Conservation (phyloP, 1,140 invertebrate genomes). For the Anoplolepis gracilipes region DNA sequence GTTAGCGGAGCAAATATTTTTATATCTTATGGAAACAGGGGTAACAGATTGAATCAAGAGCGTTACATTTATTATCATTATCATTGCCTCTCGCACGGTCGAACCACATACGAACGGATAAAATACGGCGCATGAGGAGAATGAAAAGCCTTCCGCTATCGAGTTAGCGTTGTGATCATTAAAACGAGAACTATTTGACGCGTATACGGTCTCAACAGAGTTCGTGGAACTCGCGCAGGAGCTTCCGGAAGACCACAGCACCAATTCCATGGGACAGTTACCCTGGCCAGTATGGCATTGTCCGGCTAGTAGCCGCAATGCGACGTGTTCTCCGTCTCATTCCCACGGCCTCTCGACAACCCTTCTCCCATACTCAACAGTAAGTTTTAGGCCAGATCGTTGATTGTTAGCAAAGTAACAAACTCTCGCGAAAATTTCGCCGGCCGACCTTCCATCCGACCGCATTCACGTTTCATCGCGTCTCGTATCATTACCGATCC, state of each 20-base stretch:
- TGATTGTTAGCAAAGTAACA: slow-evolving; percentile 74
- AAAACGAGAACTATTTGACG: slow-evolving; percentile 69
- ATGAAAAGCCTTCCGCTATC: slow-evolving; percentile 4
- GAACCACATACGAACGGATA: not conserved
- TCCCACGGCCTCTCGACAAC: slow-evolving; percentile 9
- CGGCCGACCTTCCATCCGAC: slow-evolving; percentile 60
- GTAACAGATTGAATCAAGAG: not conserved
- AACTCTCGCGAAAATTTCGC: slow-evolving; percentile 66
- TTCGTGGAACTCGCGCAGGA: slow-evolving; percentile 57
- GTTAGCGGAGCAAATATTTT: not conserved
- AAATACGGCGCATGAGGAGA: not conserved
- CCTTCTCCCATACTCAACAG: slow-evolving; percentile 30
- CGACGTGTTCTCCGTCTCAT: slow-evolving; percentile 66
- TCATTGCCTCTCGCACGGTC: not conserved
- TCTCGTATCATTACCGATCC: not conserved
- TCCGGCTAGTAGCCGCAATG: slow-evolving; percentile 74
- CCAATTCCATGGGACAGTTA: slow-evolving; percentile 75
- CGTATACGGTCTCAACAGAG: slow-evolving; percentile 43
- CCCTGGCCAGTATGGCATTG: slow-evolving; percentile 73
- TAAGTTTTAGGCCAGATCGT: slow-evolving; percentile 72
- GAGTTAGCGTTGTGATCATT: slow-evolving; percentile 63
- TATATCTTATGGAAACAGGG: not conserved
- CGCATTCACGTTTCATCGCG: slow-evolving; percentile 51
- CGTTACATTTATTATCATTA: slow-evolving; percentile 17
- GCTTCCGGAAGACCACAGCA: slow-evolving; percentile 68